Percentiles rank a stretch among this genome's conserved stretches.
phyloP scores from a whole-genome alignment of 1,140 invertebrate genomes.

The Phymastichus coffea region DNA sequence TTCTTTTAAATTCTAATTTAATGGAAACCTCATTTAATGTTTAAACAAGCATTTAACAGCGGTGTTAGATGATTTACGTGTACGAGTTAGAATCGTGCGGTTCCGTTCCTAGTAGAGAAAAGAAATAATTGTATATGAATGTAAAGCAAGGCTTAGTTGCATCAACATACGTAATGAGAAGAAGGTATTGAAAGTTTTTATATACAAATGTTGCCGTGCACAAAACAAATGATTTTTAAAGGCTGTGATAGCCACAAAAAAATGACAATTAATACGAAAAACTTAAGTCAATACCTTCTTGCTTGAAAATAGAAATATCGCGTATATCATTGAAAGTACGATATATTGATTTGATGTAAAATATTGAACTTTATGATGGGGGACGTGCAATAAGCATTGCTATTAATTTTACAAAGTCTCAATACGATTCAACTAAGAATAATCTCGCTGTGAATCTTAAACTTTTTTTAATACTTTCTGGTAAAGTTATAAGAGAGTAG shows the following conservation, averaged over 20 bases:
- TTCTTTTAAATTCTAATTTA: too few relatives aligned
- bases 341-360: slow-evolving; percentile 17
- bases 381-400: neutral
- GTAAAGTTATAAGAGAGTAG: neutral
- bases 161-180: too few relatives aligned
- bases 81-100: slow-evolving; percentile 2
- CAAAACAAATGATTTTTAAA: too few relatives aligned
- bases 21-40: too few relatives aligned
- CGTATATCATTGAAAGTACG: neutral
- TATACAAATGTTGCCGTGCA: too few relatives aligned
- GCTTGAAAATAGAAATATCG: neutral
- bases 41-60: too few relatives aligned
- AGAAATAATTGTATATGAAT: slow-evolving; percentile 5
- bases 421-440: neutral
- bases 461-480: neutral
- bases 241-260: too few relatives aligned
- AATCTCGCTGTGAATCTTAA: slow-evolving; percentile 7
- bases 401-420: slow-evolving; percentile 1
- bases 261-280: too few relatives aligned
- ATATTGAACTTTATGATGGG: neutral
- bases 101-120: slow-evolving; percentile 22
- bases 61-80: too few relatives aligned
- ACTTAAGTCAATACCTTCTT: too few relatives aligned
- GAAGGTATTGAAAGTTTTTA: too few relatives aligned
- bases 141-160: slow-evolving; percentile 10